Evolutionary conservation across 1,140 invertebrate species (phyloP).

Genomic region (Chelonus insularis): DNA sequence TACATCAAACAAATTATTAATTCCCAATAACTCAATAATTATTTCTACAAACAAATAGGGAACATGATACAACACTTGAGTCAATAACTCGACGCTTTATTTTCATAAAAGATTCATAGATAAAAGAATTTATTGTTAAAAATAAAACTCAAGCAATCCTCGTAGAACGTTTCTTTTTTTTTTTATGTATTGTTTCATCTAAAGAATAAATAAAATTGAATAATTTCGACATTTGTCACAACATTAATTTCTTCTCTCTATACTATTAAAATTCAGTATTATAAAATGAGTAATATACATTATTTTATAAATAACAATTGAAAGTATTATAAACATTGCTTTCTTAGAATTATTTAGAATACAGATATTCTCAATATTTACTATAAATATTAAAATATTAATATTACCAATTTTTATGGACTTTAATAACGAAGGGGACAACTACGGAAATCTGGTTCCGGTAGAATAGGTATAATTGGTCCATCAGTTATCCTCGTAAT

Average conservation of each 20-base stretch:
- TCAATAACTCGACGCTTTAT: constrained; percentile 9
- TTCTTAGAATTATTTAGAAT: too few species aligned
- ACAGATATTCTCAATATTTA: too few species aligned
- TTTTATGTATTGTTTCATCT: constrained; percentile 5
- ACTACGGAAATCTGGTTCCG: constrained; percentile 35
- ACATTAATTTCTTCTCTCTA: neutral
- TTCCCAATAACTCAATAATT: neutral
- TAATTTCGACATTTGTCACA: constrained; percentile 2
- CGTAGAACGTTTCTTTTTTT: neutral
- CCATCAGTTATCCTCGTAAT: constrained; percentile 50
- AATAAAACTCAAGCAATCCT: neutral
- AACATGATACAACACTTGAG: neutral
- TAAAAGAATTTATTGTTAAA: constrained; percentile 5
- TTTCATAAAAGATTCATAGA: constrained; percentile 6
- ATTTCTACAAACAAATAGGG: neutral
- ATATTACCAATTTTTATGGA: neutral
- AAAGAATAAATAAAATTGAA: constrained; percentile 10
- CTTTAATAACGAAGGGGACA: constrained; percentile 24
- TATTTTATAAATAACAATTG: too few species aligned
- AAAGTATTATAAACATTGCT: too few species aligned
- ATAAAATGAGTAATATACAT: too few species aligned
- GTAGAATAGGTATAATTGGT: constrained; percentile 36
- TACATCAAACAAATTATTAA: neutral
- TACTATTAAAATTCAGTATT: neutral
- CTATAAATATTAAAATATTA: too few species aligned